Evolutionary conservation across 2,888 invertebrate genomes (phyloP), one percentile per base, ranked within the genome.

Genomic region (Eupithecia pulchellata): DNA sequence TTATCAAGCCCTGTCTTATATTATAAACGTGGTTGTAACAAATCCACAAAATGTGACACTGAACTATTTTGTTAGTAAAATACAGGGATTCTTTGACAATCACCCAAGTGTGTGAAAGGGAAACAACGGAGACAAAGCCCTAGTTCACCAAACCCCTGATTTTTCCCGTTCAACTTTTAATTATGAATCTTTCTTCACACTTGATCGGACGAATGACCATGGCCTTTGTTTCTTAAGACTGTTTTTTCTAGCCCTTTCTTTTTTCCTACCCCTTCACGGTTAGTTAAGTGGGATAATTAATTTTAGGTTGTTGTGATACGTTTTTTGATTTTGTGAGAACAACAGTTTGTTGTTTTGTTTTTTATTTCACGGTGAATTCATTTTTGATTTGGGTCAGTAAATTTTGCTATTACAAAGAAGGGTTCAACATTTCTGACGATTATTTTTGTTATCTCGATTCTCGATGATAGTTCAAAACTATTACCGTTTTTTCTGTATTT

Each of bases 251-350:
- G 75, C 29, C 29, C 78, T 82, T 81, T 82, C 79, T 88, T 90
- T 89, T 84, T 85, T 89, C 84, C 87, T 84, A 87, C 86, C 80
- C 84, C 81, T 89, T 92, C 84, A 92, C 86, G 93, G 90, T 90
- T 91, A 88, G 91, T 91, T 92, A 89, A 82, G 75, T 85, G 83
- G 83, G 88, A 88, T 93, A 92, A 93, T 91, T 91, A 91, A 86
- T 86, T 88, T 84, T 78, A 72, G 77, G 79, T 78, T 82, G 80
- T 82, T 82, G 75, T 80, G 82, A 81, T 72, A 73, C 65, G 25
- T n/a, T 74, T 77, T 83, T 82, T 78, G 77, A 73, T 79, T 64
- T 67, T 61, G 71, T 70, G 66, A 73, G 76, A 77, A 67, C 74
- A 73, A 65, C 55, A 68, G 77, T 76, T 77, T 79, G 75, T 81